Conservation (phyloP, 2,888 invertebrate genomes). For the Macrosiphum euphorbiae region DNA sequence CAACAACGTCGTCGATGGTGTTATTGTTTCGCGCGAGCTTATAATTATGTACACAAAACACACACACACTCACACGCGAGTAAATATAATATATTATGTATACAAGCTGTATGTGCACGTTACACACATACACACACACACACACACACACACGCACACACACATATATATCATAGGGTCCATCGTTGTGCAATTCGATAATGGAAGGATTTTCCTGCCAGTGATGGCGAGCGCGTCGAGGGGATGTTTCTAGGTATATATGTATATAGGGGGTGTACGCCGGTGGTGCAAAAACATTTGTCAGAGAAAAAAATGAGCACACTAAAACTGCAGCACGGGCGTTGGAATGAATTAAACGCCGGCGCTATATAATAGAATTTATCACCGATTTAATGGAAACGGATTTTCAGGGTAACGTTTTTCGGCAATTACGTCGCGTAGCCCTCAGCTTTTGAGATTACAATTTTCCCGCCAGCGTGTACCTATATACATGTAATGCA, state of each 20-base stretch:
- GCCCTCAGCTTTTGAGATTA: conserved; percentile 21
- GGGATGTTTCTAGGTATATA: neutral
- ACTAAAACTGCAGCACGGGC: neutral
- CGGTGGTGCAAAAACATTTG: conserved; percentile 11
- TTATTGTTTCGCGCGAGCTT: neutral
- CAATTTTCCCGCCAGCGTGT: neutral
- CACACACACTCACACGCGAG: too few species aligned
- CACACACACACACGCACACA: neutral
- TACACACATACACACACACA: neutral
- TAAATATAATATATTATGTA: too few species aligned
- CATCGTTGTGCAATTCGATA: neutral
- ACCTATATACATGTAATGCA: neutral
- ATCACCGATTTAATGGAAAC: conserved; percentile 34
- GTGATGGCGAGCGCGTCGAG: neutral
- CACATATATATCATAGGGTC: neutral
- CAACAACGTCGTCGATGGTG: neutral
- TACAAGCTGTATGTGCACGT: too few species aligned
- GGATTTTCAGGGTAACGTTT: conserved; percentile 43
- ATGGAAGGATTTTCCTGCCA: neutral
- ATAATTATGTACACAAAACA: neutral
- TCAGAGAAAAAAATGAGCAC: conserved; percentile 18
- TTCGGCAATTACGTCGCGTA: neutral
- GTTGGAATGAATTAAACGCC: conserved; percentile 46
- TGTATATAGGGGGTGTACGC: too few species aligned
- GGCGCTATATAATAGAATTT: conserved; percentile 1